Conservation (phyloP, 2,113 vertebrate genomes). For the Sinocyclocheilus grahami region DNA sequence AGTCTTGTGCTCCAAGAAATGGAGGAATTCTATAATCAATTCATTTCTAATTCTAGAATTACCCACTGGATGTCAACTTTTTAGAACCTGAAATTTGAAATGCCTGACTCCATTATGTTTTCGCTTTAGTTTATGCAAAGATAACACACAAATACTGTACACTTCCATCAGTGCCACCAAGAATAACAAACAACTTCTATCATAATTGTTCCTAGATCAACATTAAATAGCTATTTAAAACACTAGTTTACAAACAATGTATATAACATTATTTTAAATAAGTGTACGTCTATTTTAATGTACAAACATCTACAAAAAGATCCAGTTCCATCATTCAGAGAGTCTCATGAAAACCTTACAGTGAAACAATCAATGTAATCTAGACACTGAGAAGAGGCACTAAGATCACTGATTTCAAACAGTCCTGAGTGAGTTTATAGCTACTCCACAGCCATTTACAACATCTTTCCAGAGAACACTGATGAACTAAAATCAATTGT, state of each 20-base stretch:
- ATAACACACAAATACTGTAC: constrained; percentile 1
- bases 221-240: not conserved
- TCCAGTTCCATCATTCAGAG: not conserved
- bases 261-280: constrained; percentile 7
- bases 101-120: not conserved
- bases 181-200: constrained; percentile 26
- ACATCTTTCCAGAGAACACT: constrained; percentile 16
- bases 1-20: not conserved
- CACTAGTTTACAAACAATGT: constrained; percentile 5
- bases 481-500: not conserved
- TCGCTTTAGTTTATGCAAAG: not conserved
- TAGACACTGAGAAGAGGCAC: constrained; percentile 37
- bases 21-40: not conserved
- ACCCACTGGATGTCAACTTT: too few species aligned
- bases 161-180: not conserved
- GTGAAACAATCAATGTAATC: constrained; percentile 35
- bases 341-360: not conserved
- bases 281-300: not conserved
- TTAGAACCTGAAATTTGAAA: not conserved
- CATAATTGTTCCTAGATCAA: not conserved
- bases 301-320: constrained; percentile 31
- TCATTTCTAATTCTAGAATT: not conserved
- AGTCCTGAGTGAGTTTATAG: constrained; percentile 47
- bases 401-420: constrained; percentile 19
- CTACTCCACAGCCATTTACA: constrained; percentile 24